These are phyloP conservation scores for Alectura lathami DNA, from an alignment of 2,113 vertebrate species.

Conservation along the genomic window DNA sequence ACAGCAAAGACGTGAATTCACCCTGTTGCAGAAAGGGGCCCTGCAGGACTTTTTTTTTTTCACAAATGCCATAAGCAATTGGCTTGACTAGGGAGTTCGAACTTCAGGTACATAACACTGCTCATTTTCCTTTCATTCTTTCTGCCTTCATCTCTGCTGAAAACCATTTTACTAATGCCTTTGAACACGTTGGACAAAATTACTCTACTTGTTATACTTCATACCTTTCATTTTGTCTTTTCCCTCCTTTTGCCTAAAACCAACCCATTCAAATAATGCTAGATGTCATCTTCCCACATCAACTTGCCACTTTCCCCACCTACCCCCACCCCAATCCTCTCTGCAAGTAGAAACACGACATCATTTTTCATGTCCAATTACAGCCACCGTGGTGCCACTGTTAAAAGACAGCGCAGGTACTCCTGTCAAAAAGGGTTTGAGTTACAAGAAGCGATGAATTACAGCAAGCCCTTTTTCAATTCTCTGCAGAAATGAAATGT, in stretches of 20 bases:
- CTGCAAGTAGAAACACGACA: slow-evolving; percentile 34
- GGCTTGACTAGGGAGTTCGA: not conserved
- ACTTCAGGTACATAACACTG: not conserved
- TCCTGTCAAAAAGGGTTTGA: slow-evolving; percentile 72
- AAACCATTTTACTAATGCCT: not conserved
- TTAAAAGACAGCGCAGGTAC: slow-evolving; percentile 72
- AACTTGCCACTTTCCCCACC: not conserved
- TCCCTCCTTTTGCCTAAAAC: not conserved
- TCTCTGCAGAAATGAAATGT: slow-evolving; percentile 77
- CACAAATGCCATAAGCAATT: not conserved
- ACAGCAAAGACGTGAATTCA: not conserved
- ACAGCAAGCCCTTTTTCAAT: slow-evolving; percentile 75
- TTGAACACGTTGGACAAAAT: not conserved
- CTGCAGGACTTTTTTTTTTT: not conserved
- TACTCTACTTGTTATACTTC: not conserved
- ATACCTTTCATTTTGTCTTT: not conserved
- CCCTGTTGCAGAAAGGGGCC: not conserved
- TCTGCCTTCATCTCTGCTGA: not conserved
- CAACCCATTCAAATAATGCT: not conserved
- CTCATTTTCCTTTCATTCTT: not conserved
- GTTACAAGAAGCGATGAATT: slow-evolving; percentile 76
- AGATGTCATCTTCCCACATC: not conserved
- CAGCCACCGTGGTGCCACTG: slow-evolving; percentile 45
- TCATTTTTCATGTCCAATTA: slow-evolving; percentile 77
- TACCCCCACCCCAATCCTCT: not conserved